These are phyloP conservation scores for Aplysina aerophoba DNA, from an alignment of 37 sponge, comb jelly and placozoan genomes.

Conservation along the genomic window DNA sequence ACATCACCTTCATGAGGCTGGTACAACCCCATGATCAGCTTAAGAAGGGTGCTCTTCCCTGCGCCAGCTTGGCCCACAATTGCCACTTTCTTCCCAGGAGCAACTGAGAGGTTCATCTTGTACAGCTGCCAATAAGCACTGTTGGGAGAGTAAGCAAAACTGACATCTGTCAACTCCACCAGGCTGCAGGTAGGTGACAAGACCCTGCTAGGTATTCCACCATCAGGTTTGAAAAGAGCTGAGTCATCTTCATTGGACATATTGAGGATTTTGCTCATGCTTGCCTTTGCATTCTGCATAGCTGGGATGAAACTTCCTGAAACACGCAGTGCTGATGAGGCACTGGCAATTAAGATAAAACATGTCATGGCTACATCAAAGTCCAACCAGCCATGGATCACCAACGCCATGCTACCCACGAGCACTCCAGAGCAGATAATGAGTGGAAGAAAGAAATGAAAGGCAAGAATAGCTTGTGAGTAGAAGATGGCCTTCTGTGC, in stretches of 20 bases:
- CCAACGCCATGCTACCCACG: conserved; percentile 31
- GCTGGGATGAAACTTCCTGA: conserved; percentile 26
- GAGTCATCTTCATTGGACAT: neutral
- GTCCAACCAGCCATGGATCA: neutral
- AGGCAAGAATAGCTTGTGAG: conserved; percentile 16
- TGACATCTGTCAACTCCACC: conserved; percentile 46
- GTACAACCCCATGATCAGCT: conserved; percentile 47
- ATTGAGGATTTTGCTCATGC: conserved; percentile 43
- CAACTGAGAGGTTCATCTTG: conserved; percentile 47
- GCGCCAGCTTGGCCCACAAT: conserved; percentile 68
- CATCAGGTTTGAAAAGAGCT: neutral
- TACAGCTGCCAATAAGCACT: conserved; percentile 66
- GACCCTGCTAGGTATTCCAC: no score
- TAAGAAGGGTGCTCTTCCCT: conserved; percentile 77
- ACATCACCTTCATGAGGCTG: conserved; percentile 54
- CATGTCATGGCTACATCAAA: conserved; percentile 39
- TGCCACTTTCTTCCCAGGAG: conserved; percentile 52
- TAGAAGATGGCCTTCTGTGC: conserved; percentile 30
- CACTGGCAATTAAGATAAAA: conserved; percentile 26
- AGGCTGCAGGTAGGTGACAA: neutral
- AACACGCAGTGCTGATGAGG: conserved; percentile 21
- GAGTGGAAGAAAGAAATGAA: conserved; percentile 32
- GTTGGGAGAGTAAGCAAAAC: conserved; percentile 42
- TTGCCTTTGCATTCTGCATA: conserved; percentile 31
- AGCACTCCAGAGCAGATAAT: conserved; percentile 10